Evolutionary conservation across 1,140 invertebrate species (phyloP).

Genomic region (Drosophila gunungcola): DNA sequence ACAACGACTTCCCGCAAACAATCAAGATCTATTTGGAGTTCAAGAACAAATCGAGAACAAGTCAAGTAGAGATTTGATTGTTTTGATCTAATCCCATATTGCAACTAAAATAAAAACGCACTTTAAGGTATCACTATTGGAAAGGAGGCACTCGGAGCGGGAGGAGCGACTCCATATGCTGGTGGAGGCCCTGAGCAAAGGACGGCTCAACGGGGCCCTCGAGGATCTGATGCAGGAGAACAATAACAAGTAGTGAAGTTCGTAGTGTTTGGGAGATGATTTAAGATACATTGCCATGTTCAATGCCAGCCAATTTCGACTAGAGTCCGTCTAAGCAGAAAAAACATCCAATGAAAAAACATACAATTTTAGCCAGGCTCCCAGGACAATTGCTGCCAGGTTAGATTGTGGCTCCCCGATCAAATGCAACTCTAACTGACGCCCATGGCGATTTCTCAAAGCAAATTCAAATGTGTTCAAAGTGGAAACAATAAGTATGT

Average conservation of each 20-base stretch:
- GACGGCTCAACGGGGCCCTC: conserved; percentile 77
- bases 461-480: conserved; percentile 36
- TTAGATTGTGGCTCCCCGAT: conserved; percentile 4
- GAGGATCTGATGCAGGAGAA: conserved; percentile 78
- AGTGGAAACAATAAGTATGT: conserved; percentile 23
- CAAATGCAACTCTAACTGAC: conserved; percentile 5
- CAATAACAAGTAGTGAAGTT: conserved; percentile 65
- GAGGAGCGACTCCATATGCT: conserved; percentile 83
- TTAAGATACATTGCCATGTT: conserved; percentile 39
- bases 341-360: conserved; percentile 27
- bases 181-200: conserved; percentile 84
- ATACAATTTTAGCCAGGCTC: conserved; percentile 21
- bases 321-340: conserved; percentile 47
- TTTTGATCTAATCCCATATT: too few relatives aligned
- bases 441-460: conserved; percentile 1
- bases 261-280: neutral
- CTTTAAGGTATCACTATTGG: conserved; percentile 75
- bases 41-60: neutral
- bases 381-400: neutral
- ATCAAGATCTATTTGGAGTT: conserved; percentile 9
- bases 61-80: neutral
- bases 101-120: too few relatives aligned
- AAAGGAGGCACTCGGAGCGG: conserved; percentile 81
- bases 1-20: neutral
- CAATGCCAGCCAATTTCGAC: conserved; percentile 42